Percentiles rank a stretch among this genome's conserved stretches.
phyloP scores from a whole-genome alignment of 1,140 invertebrate genomes.

The Pachypeltis micranthus region DNA sequence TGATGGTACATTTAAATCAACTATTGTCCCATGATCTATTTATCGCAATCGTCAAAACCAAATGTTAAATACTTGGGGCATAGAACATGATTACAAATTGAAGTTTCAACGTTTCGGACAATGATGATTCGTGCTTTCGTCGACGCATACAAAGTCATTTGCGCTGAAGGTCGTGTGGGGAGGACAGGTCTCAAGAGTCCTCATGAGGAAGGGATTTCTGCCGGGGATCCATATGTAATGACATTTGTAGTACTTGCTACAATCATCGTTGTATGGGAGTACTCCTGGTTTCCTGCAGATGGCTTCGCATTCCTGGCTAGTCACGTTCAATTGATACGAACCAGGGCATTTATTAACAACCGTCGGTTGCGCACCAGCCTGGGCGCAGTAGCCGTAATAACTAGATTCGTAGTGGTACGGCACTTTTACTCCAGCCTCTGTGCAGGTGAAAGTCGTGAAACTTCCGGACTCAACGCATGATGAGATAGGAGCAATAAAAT shows the following conservation, averaged over 20 bases:
- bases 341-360: background rate
- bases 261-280: constrained; percentile 2
- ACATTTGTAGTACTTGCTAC: constrained; percentile 18
- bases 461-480: background rate
- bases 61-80: too few relatives aligned
- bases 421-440: background rate
- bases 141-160: constrained; percentile 1
- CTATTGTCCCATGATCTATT: too few relatives aligned
- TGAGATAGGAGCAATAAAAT: background rate
- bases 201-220: background rate
- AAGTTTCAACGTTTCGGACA: too few relatives aligned
- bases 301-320: constrained; percentile 10
- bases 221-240: background rate
- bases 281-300: constrained; percentile 4
- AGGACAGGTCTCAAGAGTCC: background rate
- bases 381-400: background rate
- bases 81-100: too few relatives aligned
- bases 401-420: background rate
- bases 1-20: too few relatives aligned
- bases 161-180: background rate
- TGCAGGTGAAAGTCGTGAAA: background rate
- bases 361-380: background rate
- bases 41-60: too few relatives aligned
- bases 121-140: background rate
- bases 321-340: constrained; percentile 10